A percentile compares a stretch with the other conserved stretches of the same genome.
These are phyloP conservation scores for Eledona agricola DNA, from an alignment of 2,888 invertebrate genomes.

Conservation along the genomic window DNA sequence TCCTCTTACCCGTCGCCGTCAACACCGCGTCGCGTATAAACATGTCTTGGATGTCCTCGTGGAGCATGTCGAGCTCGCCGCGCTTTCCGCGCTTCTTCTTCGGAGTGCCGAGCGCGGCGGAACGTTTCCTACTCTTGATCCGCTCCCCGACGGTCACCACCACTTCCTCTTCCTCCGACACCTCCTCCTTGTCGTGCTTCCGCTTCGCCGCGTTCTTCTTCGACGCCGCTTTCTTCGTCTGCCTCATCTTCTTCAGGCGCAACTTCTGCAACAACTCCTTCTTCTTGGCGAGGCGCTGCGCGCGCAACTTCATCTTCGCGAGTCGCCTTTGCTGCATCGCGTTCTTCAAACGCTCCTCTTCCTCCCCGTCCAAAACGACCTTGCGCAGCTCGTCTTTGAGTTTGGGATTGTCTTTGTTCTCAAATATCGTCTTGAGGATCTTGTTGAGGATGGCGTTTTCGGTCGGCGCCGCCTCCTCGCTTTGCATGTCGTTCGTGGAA, in stretches of 20 bases:
- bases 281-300: no score
- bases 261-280: constrained; percentile 28
- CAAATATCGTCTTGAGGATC: constrained; percentile 29
- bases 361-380: no score
- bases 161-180: constrained; percentile 20
- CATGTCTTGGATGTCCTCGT: constrained; percentile 76
- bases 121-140: constrained; percentile 28
- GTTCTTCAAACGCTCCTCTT: no score
- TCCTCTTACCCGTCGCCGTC: constrained; percentile 71
- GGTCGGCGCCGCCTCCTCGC: constrained; percentile 23
- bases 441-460: constrained; percentile 31
- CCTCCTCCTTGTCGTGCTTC: constrained; percentile 35
- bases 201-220: constrained; percentile 5
- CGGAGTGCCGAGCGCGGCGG: constrained; percentile 42
- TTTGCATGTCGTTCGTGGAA: constrained; percentile 33
- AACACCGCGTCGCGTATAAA: constrained; percentile 72
- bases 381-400: no score
- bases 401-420: no score
- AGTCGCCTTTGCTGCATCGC: no score
- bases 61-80: constrained; percentile 70
- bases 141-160: constrained; percentile 25
- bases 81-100: constrained; percentile 56
- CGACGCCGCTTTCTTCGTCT: neutral
- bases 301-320: no score
- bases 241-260: constrained; percentile 13